Evolutionary conservation across 1,140 invertebrate genomes (phyloP), one percentile per base, ranked within the genome.

Genomic region (Papilio dardanus): DNA sequence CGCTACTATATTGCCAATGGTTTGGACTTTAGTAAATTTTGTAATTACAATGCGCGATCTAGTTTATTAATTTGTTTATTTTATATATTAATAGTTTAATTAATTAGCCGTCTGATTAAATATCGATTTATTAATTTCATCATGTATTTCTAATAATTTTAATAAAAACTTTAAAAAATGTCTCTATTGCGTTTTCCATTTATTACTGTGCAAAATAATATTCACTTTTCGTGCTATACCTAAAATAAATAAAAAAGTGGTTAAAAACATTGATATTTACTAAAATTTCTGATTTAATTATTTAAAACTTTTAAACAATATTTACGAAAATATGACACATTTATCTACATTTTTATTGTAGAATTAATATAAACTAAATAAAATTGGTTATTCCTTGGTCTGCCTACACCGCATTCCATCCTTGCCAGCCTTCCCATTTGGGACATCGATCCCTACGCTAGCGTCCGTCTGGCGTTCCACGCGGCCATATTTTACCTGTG

Each of bases 1-100:
- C 76, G 80, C 83, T 90, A 90, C 90, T 90, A 91, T 91, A 91
- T 88, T 79, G 84, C 81, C 54, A 79, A 35, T 54, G 69, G 30
- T 73, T 33, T 31, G 71, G 30, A 58, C 71, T 54, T 50, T 54
- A 31, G 28, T 73, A 50, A 73, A 73, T 73, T 73, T 54, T 58
- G 71, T 73, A 73, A 73, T 73, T 73, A 73, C 30, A 73, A 33
- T 54, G 42, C 33, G 71, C 71, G 14, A 54, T 73, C 71, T 24
- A 30, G 21, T 71, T 71, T 67, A 35, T 67, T 37, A 37, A 67
- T 37, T 67, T 4, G 3, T 33, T 33, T 67, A 35, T 33, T 10
- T 65, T 65, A 67, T n/a, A 62, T 28, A 65, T 65, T 28, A 31
- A 19, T 19, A n/a, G 0, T n/a, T 19, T 28, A 35, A 8, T 19